These are phyloP conservation scores for Argyresthia goedartella DNA, from an alignment of 2,888 invertebrate genomes.

Conservation along the genomic window DNA sequence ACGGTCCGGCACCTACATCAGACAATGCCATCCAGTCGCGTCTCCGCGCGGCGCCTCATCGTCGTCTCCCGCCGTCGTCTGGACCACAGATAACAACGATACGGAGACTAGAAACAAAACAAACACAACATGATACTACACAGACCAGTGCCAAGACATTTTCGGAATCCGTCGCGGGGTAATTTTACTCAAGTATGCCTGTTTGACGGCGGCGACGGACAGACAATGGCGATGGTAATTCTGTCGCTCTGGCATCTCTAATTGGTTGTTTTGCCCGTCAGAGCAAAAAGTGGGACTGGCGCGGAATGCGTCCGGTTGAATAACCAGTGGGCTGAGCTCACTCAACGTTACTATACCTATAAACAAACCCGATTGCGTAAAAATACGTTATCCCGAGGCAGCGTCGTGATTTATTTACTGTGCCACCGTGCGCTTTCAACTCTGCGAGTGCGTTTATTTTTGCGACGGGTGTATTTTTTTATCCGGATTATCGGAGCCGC, in stretches of 20 bases:
- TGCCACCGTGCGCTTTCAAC: constrained; percentile 43
- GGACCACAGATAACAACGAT: constrained; percentile 1
- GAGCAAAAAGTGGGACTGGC: constrained; percentile 64
- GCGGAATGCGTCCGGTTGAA: constrained; percentile 67
- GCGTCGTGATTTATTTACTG: constrained; percentile 55
- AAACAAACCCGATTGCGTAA: constrained; percentile 65
- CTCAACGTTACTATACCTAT: constrained; percentile 31
- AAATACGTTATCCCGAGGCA: constrained; percentile 52
- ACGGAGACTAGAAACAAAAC: constrained; percentile 1
- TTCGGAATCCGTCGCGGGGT: constrained; percentile 22
- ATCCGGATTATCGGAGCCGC: constrained; percentile 58
- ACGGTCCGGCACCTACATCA: not conserved
- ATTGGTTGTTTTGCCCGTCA: constrained; percentile 43
- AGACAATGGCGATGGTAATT: constrained; percentile 52
- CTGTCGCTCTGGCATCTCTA: constrained; percentile 53
- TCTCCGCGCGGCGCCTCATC: not conserved
- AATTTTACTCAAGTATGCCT: constrained; percentile 10
- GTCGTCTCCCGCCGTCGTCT: not conserved
- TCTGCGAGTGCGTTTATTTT: constrained; percentile 49
- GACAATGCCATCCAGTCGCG: not conserved
- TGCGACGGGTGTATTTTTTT: constrained; percentile 53
- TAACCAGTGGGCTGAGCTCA: constrained; percentile 56
- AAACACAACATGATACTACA: not conserved
- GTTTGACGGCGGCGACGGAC: constrained; percentile 15
- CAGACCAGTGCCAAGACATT: constrained; percentile 24